Evolutionary conservation across 2,797 vertebrate species (phyloP), one percentile per base, ranked within the genome.

Genomic region (Coracias cyanogaster): DNA sequence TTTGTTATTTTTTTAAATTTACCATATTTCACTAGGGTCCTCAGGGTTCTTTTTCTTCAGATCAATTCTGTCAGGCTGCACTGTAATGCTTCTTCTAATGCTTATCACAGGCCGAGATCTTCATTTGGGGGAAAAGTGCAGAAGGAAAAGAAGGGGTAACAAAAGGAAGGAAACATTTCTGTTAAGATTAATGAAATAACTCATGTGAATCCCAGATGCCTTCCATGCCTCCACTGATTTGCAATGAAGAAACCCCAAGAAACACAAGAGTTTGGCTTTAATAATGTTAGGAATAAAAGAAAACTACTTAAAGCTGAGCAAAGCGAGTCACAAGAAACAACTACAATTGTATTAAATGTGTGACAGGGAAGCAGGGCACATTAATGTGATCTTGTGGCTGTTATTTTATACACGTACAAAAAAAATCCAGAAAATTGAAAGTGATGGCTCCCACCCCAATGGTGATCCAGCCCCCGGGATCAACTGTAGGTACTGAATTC

Each of bases 61-160:
- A 96, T 99, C 99, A 93, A 99, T 99, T 98, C 98, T 98, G 86
- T 96, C 97, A 46, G 99, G 99, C 69, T 98, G 98, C 81, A 99
- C 98, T 89, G 95, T 98, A 96, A 99, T 94, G 35, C 97, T 98
- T 97, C 98, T 99, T 89, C 83, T 98, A 86, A 99, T 98, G 94
- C 95, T 99, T 95, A 99, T 97, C 85, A 99, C 98, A 48, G 99
- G 98, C 78, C 98, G 98, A 74, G 99, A 98, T 95, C 99, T 99
- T 94, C 28, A 86, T 92, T 69, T 60, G 21, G 16, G 22, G 7
- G 7, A 2, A 20, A 64, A 73, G 66, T 4, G 1, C 3, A 6
- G 9, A 79, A 86, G 45, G 31, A 86, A 81, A 64, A 82, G 81
- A 91, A 95, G 64, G 61, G 35, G 6, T 13, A 41, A 37, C 76